Percentiles rank a stretch among this genome's conserved stretches.
Evolutionary conservation across 2,888 invertebrate genomes (phyloP).

Genomic region (Notodonta dromedarius): DNA sequence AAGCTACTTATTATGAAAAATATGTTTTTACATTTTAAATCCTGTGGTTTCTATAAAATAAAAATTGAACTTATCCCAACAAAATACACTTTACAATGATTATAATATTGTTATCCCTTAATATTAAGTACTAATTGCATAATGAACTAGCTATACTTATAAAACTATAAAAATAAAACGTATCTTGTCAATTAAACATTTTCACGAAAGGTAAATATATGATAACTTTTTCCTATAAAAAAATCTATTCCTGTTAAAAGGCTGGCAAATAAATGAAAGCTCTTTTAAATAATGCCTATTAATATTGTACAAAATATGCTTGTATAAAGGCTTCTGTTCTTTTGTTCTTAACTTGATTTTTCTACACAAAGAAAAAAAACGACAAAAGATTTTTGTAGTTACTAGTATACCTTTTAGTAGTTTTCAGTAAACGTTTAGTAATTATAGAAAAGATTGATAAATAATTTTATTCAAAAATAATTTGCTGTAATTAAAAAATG

Average conservation of each 20-base stretch:
- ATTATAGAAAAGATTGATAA: too few relatives aligned
- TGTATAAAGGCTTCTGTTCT: slow-evolving; percentile 17
- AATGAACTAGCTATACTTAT: not conserved
- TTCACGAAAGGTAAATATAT: slow-evolving; percentile 20
- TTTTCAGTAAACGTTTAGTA: too few relatives aligned
- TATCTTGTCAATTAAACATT: slow-evolving; percentile 53
- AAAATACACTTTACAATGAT: slow-evolving; percentile 24
- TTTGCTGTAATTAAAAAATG: too few relatives aligned
- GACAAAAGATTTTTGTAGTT: too few relatives aligned
- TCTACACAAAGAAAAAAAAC: too few relatives aligned
- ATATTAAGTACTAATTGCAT: slow-evolving; percentile 26
- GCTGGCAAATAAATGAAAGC: slow-evolving; percentile 43
- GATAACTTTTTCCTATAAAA: slow-evolving; percentile 10
- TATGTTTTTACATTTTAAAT: too few relatives aligned
- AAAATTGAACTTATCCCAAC: slow-evolving; percentile 31
- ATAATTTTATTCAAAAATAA: too few relatives aligned
- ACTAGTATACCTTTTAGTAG: too few relatives aligned
- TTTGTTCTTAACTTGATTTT: slow-evolving; percentile 21
- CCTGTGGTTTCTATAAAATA: slow-evolving; percentile 7
- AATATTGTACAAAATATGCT: slow-evolving; percentile 13
- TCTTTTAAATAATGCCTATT: slow-evolving; percentile 15
- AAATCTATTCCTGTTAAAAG: slow-evolving; percentile 44
- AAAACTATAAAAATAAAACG: slow-evolving; percentile 26
- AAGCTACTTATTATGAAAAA: too few relatives aligned
- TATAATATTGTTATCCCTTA: slow-evolving; percentile 18